These are phyloP conservation scores for Tolmerus cingulatus DNA, from an alignment of 2,888 invertebrate species.

Conservation along the genomic window DNA sequence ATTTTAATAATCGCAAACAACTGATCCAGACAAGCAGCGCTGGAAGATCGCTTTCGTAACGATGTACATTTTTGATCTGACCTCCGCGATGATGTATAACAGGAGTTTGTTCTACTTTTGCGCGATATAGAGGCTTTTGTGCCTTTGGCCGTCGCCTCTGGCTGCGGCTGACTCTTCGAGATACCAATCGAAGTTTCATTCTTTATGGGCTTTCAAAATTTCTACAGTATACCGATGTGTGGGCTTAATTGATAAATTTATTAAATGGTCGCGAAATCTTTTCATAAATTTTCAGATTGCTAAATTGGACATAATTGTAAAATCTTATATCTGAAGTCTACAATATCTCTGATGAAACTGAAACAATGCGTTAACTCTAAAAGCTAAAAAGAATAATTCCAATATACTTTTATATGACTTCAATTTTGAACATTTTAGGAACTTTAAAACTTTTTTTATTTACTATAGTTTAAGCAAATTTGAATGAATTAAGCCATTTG, in stretches of 20 bases:
- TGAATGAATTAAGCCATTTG: no score
- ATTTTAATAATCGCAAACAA: conserved; percentile 48
- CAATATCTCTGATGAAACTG: no score
- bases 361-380: no score
- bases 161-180: background rate
- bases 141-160: background rate
- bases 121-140: background rate
- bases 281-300: no score
- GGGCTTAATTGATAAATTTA: background rate
- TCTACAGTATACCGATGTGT: background rate
- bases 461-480: no score
- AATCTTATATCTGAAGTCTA: background rate
- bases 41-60: conserved; percentile 42
- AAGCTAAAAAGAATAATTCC: no score
- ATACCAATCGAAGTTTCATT: background rate
- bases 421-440: no score
- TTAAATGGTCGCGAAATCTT: no score
- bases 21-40: conserved; percentile 37
- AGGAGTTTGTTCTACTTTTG: conserved; percentile 45
- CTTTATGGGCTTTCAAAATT: background rate
- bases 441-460: no score
- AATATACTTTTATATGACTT: no score
- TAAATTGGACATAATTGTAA: background rate
- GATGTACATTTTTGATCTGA: conserved; percentile 38
- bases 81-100: conserved; percentile 40